Base-by-base conservation (phyloP, 2,888 invertebrate genomes). In the Harpalus rufipes region DNA sequence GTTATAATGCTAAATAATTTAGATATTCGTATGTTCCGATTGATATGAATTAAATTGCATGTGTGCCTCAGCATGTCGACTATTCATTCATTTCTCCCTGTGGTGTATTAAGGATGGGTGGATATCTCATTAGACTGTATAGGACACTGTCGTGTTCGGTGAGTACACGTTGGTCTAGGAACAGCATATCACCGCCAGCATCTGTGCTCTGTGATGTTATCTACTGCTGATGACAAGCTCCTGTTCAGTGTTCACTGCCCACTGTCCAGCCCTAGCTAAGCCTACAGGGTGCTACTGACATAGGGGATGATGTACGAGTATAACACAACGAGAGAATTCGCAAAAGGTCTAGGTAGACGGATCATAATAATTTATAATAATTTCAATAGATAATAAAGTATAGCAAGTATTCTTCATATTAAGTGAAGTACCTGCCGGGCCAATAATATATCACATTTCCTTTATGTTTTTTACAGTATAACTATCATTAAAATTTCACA, bases 41-140 rank as follows among this genome's bases (percentile, higher is more conserved):
- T 51, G 44, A 51, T 12, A 51, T 12, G 44, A 12, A 12, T 51
- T 51, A 51, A 51, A 12, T 12, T 51, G 8, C 12, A 12, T 51
- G 44, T 12, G 44, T 51, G 44, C 10, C 8, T 7, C 44, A 12
- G 8, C 10, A 51, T 51, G 44, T 51, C 32, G 32, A 51, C 6
- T 2, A 12, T 2, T 51, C 10, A 51, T 51, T 59, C 16, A 51
- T 51, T 7, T 25, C 18, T 5, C 63, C 21, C 18, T 10, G 10
- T 63, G 63, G 18, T 18, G 63, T 12, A 63, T 63, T 21, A 59
- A 12, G 63, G 25, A 18, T 21, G 63, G 18, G 63, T 25, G 63
- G 21, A 21, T 18, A 63, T 63, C 63, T 63, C 63, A 63, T 63
- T 63, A 63, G 63, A 21, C 14, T 63, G 63, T 18, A 18, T 63